Evolutionary conservation across 2,888 invertebrate species (phyloP).

Genomic region (Amaurobius ferox): DNA sequence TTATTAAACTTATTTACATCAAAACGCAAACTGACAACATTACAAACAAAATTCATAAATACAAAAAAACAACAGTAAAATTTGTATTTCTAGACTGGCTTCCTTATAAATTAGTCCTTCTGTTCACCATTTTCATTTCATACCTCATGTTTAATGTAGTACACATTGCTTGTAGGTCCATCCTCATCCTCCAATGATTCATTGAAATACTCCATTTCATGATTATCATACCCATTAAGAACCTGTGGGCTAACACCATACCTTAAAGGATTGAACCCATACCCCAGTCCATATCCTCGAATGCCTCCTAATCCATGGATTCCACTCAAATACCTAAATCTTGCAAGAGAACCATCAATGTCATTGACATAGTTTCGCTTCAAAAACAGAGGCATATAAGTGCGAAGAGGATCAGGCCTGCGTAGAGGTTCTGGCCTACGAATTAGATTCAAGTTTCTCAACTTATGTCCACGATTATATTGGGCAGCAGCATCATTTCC

Average conservation of each 20-base stretch:
- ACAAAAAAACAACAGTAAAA: not conserved
- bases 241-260: not conserved
- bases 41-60: not conserved
- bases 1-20: not conserved
- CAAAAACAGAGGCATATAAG: not conserved
- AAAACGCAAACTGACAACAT: not conserved
- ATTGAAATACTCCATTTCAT: not conserved
- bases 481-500: slow-evolving; percentile 27
- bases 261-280: slow-evolving; percentile 30
- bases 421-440: not conserved
- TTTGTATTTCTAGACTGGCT: not conserved
- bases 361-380: slow-evolving; percentile 31
- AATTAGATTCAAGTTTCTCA: not conserved
- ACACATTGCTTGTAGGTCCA: not conserved
- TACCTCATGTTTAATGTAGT: not conserved
- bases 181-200: not conserved
- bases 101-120: not conserved
- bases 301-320: slow-evolving; percentile 42
- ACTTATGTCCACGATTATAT: not conserved
- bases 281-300: slow-evolving; percentile 20
- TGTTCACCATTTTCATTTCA: not conserved
- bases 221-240: not conserved
- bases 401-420: not conserved
- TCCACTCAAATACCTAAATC: slow-evolving; percentile 29
- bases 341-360: not conserved